Percentiles rank a stretch among this genome's conserved stretches.
These are phyloP conservation scores for Tapirus terrestris DNA, from an alignment of 2,113 vertebrate genomes.

Conservation along the genomic window DNA sequence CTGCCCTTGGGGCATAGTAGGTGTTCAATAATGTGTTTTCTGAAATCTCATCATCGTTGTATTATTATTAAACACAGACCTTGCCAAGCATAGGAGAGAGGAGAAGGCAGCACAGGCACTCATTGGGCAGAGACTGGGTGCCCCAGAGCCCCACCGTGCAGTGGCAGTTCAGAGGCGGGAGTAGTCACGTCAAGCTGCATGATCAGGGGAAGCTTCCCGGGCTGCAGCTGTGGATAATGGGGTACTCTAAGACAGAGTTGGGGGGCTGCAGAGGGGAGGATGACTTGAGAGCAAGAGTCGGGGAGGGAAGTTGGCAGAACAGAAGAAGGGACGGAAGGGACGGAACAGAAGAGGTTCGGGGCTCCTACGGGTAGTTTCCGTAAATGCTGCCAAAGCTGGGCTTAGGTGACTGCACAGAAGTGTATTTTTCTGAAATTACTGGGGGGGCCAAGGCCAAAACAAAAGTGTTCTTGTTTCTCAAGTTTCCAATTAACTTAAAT, in stretches of 20 bases:
- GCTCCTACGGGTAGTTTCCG: background rate
- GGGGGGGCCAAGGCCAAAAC: background rate
- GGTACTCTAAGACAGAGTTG: background rate
- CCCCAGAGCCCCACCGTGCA: background rate
- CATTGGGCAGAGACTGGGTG: background rate
- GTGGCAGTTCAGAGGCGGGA: background rate
- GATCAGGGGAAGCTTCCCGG: accelerated
- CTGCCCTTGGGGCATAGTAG: background rate
- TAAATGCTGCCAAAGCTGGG: background rate
- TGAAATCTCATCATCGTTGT: background rate
- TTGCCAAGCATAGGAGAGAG: background rate
- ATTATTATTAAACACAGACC: background rate
- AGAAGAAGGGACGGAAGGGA: background rate
- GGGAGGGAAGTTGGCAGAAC: background rate
- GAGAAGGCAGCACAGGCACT: background rate
- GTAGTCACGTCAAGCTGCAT: background rate
- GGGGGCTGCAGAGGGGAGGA: background rate
- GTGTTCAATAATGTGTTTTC: background rate
- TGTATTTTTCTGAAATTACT: background rate
- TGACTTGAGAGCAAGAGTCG: background rate
- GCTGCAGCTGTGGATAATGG: no score
- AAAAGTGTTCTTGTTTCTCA: background rate
- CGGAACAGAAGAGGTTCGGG: background rate
- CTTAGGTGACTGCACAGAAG: background rate
- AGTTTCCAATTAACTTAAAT: background rate